Evolutionary conservation across 2,888 invertebrate genomes (phyloP), one percentile per base, ranked within the genome.

Genomic region (Coenonympha arcania): DNA sequence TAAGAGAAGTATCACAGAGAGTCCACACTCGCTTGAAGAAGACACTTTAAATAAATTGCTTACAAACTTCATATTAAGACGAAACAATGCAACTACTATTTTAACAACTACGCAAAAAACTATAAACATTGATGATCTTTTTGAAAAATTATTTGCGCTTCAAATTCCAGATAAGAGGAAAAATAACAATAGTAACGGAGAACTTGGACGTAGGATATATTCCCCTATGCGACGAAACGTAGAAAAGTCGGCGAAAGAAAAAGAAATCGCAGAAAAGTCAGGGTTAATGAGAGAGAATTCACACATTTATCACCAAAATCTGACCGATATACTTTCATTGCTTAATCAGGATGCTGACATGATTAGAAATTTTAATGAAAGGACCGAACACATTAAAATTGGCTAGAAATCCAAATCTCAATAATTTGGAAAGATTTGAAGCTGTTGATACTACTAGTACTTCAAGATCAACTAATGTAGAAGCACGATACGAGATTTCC

Each of bases 31-130:
- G 6, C 48, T 41, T 2, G 56, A 49, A 33, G 18, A 30, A 4
- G 50, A 52, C 6, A 37, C 37, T 2, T 33, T 55, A 2, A 33
- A 48, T 9, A 54, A 22, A 26, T 18, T 56, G n/a, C 22, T 56
- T 11, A 11, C 18, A 13, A 55, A 31, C 5, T 48, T 46, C 13
- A 1, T 48, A 13, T 11, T 36, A 24, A 44, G 44, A 6, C 26
- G 11, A 33, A 11, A 16, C 31, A 49, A 22, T 22, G 31, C 43
- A 26, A 36, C 28, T n/a, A 39, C 19, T n/a, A 18, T 36, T 9
- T 20, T 37, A 26, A 26, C 3, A 46, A 26, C 52, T 6, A 26
- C 31, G 2, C 22, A 26, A 24, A 45, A 19, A 45, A 28, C 2
- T 39, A 8, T 48, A 2, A 16, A 44, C 16, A 19, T 28, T 18